phyloP scores from a whole-genome alignment of 2,113 vertebrate species.

The Hoplias malabaricus region DNA sequence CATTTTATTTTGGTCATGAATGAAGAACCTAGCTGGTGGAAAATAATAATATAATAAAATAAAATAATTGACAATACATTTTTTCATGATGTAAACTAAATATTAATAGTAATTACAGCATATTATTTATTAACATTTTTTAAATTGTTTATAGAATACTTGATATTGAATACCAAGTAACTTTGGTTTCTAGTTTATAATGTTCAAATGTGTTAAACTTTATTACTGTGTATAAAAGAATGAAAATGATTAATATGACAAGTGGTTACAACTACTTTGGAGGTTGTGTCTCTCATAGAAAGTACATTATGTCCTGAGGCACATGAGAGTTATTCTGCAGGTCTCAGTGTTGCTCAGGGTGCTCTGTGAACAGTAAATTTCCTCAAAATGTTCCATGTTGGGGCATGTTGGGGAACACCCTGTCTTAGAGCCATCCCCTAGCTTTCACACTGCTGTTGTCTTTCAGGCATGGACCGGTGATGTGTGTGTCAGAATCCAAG shows the following conservation, averaged over 20 bases:
- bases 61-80: too few species aligned
- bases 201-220: neutral
- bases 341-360: neutral
- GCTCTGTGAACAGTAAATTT: neutral
- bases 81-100: too few species aligned
- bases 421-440: neutral
- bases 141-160: too few species aligned
- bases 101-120: too few species aligned
- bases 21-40: too few species aligned
- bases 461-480: neutral
- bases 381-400: neutral
- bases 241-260: neutral
- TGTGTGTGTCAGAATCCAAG: neutral
- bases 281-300: neutral
- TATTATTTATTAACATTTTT: too few species aligned
- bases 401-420: conserved; percentile 20
- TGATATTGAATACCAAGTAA: too few species aligned
- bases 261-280: neutral
- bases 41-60: too few species aligned
- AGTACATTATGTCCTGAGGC: neutral
- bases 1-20: too few species aligned
- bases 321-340: neutral
- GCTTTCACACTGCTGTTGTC: neutral
- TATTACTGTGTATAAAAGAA: neutral
- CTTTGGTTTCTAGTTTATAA: neutral